A percentile compares a stretch with the other conserved stretches of the same genome.
phyloP scores from a whole-genome alignment of 2,888 invertebrate genomes.

The Folsomia manolachei region DNA sequence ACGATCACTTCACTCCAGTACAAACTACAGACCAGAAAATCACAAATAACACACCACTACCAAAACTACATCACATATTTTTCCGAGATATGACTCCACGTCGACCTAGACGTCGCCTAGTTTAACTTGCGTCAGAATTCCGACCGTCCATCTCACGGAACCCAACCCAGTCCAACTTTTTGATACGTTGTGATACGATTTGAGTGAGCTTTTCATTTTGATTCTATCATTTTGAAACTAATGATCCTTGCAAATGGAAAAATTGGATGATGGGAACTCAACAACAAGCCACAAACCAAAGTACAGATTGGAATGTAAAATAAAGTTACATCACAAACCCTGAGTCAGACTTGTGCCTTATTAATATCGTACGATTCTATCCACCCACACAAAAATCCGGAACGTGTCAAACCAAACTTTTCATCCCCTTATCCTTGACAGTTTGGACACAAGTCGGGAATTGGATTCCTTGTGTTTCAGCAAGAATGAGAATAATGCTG shows the following conservation, averaged over 20 bases:
- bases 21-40: too few species aligned
- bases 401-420: background rate
- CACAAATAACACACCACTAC: background rate
- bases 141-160: too few species aligned
- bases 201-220: background rate
- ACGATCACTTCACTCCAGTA: background rate
- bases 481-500: too few species aligned
- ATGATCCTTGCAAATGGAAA: slow-evolving; percentile 23
- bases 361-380: background rate
- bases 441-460: background rate
- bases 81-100: too few species aligned
- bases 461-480: background rate
- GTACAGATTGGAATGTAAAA: too few species aligned
- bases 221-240: slow-evolving; percentile 20
- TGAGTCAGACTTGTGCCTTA: background rate
- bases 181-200: too few species aligned
- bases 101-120: too few species aligned
- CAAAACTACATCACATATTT: background rate
- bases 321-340: too few species aligned
- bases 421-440: background rate
- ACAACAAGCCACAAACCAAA: too few species aligned
- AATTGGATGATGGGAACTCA: background rate
- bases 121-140: too few species aligned
- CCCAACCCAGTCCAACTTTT: background rate
- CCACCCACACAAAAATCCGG: background rate